phyloP scores from a whole-genome alignment of 1,140 invertebrate species.

The Galendromus occidentalis region DNA sequence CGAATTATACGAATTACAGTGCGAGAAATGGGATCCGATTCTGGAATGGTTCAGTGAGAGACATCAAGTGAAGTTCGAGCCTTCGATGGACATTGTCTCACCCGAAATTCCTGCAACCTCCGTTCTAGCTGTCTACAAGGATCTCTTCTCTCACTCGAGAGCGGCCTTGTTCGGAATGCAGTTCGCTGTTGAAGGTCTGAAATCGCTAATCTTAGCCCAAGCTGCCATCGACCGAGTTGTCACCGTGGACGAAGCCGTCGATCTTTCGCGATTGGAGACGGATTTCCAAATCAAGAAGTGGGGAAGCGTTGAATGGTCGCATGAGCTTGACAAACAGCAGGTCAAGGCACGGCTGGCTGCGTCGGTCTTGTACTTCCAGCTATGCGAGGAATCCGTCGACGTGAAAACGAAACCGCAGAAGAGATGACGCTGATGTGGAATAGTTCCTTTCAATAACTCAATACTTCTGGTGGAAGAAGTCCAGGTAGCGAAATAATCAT shows the following conservation, averaged over 20 bases:
- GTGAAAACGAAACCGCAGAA: not conserved
- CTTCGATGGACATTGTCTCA: not conserved
- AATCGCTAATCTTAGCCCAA: slow-evolving; percentile 66
- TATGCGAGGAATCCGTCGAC: not conserved
- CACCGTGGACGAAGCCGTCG: slow-evolving; percentile 54
- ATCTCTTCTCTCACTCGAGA: not conserved
- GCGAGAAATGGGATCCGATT: slow-evolving; percentile 4
- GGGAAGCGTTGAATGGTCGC: slow-evolving; percentile 8
- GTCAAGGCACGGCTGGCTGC: not conserved
- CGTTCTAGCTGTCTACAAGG: not conserved
- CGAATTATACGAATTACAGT: not conserved
- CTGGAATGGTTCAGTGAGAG: not conserved
- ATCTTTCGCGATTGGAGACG: slow-evolving; percentile 63
- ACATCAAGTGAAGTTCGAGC: not conserved
- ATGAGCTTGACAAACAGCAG: not conserved
- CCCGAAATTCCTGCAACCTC: not conserved
- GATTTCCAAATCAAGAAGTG: slow-evolving; percentile 43
- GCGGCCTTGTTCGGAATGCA: slow-evolving; percentile 38
- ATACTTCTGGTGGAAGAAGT: no score
- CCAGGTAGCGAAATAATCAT: no score
- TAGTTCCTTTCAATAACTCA: no score
- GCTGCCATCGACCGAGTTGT: slow-evolving; percentile 54
- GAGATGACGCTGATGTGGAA: no score
- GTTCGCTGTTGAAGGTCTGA: slow-evolving; percentile 69
- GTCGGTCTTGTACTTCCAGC: not conserved